Conservation (phyloP, 92 coral and sea anemone species). For the Heteractis magnifica region DNA sequence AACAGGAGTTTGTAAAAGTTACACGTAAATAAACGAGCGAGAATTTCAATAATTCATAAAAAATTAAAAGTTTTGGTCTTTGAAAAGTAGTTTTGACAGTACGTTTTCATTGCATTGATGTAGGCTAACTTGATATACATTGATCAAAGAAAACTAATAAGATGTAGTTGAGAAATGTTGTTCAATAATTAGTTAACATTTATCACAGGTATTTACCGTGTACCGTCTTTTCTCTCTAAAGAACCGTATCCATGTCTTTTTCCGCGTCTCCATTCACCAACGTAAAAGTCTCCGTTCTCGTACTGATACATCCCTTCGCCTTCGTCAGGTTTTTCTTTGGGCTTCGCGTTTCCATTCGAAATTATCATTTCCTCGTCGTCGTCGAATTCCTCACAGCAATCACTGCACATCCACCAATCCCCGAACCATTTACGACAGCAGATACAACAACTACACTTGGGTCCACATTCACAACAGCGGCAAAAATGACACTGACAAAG, state of each 20-base stretch:
- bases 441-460: slow-evolving; percentile 63
- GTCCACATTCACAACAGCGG: slow-evolving; percentile 75
- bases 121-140: too few species aligned
- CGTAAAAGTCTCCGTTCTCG: slow-evolving; percentile 82
- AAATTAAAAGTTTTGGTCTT: too few species aligned
- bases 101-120: too few species aligned
- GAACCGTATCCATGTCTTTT: slow-evolving; percentile 83
- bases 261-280: slow-evolving; percentile 90
- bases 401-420: slow-evolving; percentile 95
- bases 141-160: not conserved
- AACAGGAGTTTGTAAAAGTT: too few species aligned
- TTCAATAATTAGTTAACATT: not conserved
- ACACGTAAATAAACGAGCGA: too few species aligned
- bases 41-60: too few species aligned
- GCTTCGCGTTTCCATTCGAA: slow-evolving; percentile 37
- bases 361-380: slow-evolving; percentile 64
- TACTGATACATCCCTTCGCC: slow-evolving; percentile 90
- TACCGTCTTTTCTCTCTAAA: slow-evolving; percentile 69
- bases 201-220: slow-evolving; percentile 47
- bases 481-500: slow-evolving; percentile 83
- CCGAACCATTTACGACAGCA: slow-evolving; percentile 82
- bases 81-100: too few species aligned
- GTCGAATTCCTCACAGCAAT: slow-evolving; percentile 75
- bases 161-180: not conserved
- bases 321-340: slow-evolving; percentile 67